These are phyloP conservation scores for Subacronicta megacephala DNA, from an alignment of 2,888 invertebrate species.

Conservation along the genomic window DNA sequence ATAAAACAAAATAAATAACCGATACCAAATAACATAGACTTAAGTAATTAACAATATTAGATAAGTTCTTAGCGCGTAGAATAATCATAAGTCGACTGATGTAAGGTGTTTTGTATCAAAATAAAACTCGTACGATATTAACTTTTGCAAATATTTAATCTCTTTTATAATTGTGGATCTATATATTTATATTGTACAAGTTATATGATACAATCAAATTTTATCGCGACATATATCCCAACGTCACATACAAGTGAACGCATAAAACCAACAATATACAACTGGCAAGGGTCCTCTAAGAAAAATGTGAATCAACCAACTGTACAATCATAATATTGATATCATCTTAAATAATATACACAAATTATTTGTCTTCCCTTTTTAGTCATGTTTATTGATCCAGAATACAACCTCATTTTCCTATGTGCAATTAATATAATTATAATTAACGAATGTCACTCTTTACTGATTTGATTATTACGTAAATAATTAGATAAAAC, in stretches of 20 bases:
- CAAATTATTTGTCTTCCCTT: conserved; percentile 87
- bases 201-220: conserved; percentile 87
- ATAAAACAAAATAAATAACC: conserved; percentile 58
- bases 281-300: conserved; percentile 74
- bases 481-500: conserved; percentile 73
- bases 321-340: conserved; percentile 83
- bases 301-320: conserved; percentile 77
- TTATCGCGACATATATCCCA: conserved; percentile 77
- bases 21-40: conserved; percentile 70
- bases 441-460: conserved; percentile 78
- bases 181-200: conserved; percentile 90
- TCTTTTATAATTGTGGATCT: conserved; percentile 90
- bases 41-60: conserved; percentile 60
- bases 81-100: conserved; percentile 69
- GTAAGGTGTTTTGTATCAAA: conserved; percentile 59
- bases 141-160: conserved; percentile 91
- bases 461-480: conserved; percentile 62
- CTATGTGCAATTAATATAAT: conserved; percentile 85
- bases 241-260: conserved; percentile 73
- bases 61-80: conserved; percentile 66
- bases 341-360: conserved; percentile 86
- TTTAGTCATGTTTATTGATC: conserved; percentile 78
- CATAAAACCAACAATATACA: conserved; percentile 76
- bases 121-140: conserved; percentile 81
- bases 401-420: conserved; percentile 87